These are phyloP conservation scores for Gambusia affinis DNA, from an alignment of 2,113 vertebrate species.

Conservation along the genomic window DNA sequence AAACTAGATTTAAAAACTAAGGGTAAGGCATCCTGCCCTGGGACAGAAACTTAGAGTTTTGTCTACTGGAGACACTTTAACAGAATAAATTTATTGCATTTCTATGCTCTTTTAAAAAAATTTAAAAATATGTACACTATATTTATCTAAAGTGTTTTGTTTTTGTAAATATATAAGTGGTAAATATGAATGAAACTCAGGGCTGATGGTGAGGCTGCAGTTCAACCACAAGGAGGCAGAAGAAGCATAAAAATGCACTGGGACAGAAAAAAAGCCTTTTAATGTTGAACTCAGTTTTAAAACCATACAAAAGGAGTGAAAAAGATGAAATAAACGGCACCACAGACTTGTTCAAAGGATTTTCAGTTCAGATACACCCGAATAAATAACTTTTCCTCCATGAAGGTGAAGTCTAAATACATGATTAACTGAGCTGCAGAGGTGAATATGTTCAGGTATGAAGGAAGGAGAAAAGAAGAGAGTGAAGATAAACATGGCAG, in stretches of 20 bases:
- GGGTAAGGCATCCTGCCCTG: neutral
- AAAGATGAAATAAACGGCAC: constrained; percentile 32
- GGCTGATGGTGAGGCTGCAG: constrained; percentile 24
- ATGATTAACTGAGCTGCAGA: constrained; percentile 58
- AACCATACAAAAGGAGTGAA: constrained; percentile 68
- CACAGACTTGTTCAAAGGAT: constrained; percentile 16
- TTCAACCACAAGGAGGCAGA: constrained; percentile 22
- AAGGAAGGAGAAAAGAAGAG: constrained; percentile 35
- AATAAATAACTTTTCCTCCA: constrained; percentile 54
- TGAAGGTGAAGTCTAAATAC: constrained; percentile 50
- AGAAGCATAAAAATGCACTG: constrained; percentile 28
- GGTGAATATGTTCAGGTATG: constrained; percentile 23
- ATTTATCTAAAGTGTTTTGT: constrained; percentile 21
- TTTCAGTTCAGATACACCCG: constrained; percentile 25
- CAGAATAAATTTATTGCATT: constrained; percentile 21
- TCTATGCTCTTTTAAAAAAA: constrained; percentile 30
- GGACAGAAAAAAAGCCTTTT: constrained; percentile 58
- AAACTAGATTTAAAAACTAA: neutral
- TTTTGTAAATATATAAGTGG: constrained; percentile 23
- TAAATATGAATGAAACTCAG: neutral
- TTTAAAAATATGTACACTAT: constrained; percentile 54
- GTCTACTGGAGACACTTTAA: neutral
- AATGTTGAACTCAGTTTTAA: constrained; percentile 67
- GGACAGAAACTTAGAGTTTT: neutral
- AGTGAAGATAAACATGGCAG: constrained; percentile 47